These are phyloP conservation scores for Bombus confusus DNA, from an alignment of 1,140 invertebrate genomes.

Conservation along the genomic window DNA sequence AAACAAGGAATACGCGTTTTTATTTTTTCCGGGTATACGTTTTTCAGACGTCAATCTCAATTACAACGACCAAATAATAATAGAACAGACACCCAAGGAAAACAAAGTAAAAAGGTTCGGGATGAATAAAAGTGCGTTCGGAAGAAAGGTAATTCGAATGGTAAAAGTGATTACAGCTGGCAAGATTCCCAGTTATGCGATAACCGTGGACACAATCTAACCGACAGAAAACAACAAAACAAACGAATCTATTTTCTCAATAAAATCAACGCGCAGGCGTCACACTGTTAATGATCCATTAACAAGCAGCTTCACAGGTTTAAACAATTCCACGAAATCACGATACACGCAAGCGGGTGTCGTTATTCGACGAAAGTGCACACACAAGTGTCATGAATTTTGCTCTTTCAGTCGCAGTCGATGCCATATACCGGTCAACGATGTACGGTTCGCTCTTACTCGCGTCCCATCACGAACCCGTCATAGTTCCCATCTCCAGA, in stretches of 20 bases:
- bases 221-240: neutral
- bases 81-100: neutral
- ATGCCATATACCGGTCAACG: neutral
- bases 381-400: conserved; percentile 2
- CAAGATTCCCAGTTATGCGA: neutral
- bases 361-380: neutral
- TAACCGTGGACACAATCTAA: neutral
- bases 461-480: neutral
- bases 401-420: neutral
- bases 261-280: neutral
- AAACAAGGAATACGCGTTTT: neutral
- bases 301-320: neutral
- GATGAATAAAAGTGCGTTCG: neutral
- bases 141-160: neutral
- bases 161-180: neutral
- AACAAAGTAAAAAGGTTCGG: neutral
- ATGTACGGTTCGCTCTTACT: neutral
- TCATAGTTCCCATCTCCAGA: neutral
- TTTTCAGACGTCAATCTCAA: neutral
- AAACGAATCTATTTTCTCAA: neutral
- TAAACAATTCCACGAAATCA: neutral
- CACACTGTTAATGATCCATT: conserved; percentile 7
- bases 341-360: neutral
- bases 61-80: neutral
- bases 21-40: neutral